Base-by-base conservation (phyloP, 2,888 invertebrate species). In the Germaria angustata region DNA sequence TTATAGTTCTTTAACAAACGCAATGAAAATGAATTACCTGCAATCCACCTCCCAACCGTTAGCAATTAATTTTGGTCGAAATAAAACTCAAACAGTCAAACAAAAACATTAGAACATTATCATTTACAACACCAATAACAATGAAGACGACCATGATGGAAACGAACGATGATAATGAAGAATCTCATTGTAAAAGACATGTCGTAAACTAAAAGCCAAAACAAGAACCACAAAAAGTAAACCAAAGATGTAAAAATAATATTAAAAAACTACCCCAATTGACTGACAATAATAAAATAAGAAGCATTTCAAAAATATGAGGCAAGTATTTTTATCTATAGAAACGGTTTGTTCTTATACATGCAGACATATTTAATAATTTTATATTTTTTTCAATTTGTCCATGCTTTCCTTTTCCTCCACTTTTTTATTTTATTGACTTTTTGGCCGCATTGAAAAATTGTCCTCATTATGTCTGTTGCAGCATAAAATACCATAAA, bases 221-320 rank as follows among this genome's bases (percentile, higher is more conserved):
- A 44, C 39, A 51, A 20, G 9, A 63, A 59, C 32, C 39, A 57
- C 68, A 44, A 65, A 78, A 78, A 68, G 78, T 81, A 78, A 81
- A 75, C 49, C 78, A 78, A 11, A 41, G 44, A 32, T 41, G 34
- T 44, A 49, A 15, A 46, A 46, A 63, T 69, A 24, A 61, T 73
- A 22, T 15, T 59, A 36, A 55, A 61, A 75, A 82, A 75, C 75
- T 53, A 81, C 83, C 71, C 83, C 83, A 85, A 84, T 84, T 85
- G 84, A 80, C n/a, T 68, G 73, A 84, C 65, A 71, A 84, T 80
- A 80, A 81, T 81, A 65, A 84, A 84, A 85, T 85, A 84, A 85
- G 83, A 65, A 66, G 65, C 84, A 84, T 85, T 84, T 81, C 78
- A 66, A 65, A 68, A 79, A 80, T 73, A n/a, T 80, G 79, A 49